phyloP scores from a whole-genome alignment of 2,888 invertebrate genomes.

The Pterostichus niger region DNA sequence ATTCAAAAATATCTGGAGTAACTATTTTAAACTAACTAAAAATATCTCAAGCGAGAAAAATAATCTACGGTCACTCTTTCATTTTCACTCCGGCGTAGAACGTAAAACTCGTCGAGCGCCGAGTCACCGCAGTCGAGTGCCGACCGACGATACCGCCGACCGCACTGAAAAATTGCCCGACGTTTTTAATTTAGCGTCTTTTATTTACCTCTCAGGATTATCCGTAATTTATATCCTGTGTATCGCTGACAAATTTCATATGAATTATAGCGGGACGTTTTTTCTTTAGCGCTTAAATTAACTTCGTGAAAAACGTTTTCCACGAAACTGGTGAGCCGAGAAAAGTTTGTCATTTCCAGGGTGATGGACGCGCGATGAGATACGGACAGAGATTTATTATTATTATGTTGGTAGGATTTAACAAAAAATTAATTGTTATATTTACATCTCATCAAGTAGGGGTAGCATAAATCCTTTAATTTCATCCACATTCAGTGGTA shows the following conservation, averaged over 20 bases:
- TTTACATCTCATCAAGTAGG: no score
- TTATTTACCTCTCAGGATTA: constrained; percentile 62
- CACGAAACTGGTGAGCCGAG: neutral
- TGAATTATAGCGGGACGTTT: constrained; percentile 56
- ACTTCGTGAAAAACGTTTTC: constrained; percentile 32
- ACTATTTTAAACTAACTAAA: constrained; percentile 31
- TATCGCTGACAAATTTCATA: constrained; percentile 63
- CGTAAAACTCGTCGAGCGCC: neutral
- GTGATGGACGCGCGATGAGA: neutral
- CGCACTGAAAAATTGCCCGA: constrained; percentile 45
- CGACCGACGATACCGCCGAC: neutral
- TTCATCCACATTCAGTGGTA: no score
- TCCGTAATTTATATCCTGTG: constrained; percentile 50
- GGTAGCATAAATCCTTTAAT: no score
- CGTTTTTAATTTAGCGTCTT: constrained; percentile 61
- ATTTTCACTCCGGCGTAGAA: constrained; percentile 13
- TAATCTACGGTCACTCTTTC: constrained; percentile 13
- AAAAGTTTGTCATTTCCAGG: neutral
- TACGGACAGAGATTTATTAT: neutral
- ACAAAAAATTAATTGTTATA: no score
- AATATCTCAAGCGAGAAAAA: neutral
- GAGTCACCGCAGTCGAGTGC: neutral
- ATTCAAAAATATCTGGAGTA: constrained; percentile 23
- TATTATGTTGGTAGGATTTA: neutral
- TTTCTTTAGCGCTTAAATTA: constrained; percentile 52